phyloP scores from a whole-genome alignment of 2,113 vertebrate genomes.

The Anser cygnoides region DNA sequence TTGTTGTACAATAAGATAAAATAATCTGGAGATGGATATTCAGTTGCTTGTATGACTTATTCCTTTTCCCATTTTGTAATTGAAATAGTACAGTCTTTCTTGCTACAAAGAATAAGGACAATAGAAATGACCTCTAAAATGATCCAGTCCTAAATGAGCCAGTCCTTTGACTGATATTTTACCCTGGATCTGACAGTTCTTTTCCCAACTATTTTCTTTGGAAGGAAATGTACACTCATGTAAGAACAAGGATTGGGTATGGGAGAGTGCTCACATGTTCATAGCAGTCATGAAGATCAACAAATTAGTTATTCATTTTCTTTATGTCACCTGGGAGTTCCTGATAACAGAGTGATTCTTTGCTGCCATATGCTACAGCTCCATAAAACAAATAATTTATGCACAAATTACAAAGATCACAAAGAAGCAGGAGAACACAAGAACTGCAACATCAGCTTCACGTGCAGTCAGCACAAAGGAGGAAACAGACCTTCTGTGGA shows the following conservation, averaged over 20 bases:
- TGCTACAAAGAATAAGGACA: neutral
- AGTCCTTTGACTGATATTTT: neutral
- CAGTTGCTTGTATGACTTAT: neutral
- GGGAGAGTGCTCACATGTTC: neutral
- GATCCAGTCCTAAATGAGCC: neutral
- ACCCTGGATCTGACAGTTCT: neutral
- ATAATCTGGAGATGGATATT: neutral
- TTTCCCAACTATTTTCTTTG: neutral
- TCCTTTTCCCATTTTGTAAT: neutral
- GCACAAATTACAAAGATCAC: neutral
- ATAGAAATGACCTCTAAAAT: neutral
- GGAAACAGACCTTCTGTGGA: neutral
- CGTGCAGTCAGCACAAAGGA: neutral
- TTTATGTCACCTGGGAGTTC: constrained; percentile 24
- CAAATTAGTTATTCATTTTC: neutral
- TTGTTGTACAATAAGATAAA: neutral
- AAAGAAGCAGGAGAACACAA: neutral
- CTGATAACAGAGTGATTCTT: constrained; percentile 5
- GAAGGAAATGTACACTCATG: neutral
- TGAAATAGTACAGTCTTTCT: neutral
- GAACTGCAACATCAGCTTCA: neutral
- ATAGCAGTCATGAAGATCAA: neutral
- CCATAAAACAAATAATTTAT: constrained; percentile 54
- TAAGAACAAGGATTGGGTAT: neutral
- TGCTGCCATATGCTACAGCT: constrained; percentile 30